Base-by-base conservation (phyloP, 2,113 vertebrate genomes). In the Lophura nycthemera region DNA sequence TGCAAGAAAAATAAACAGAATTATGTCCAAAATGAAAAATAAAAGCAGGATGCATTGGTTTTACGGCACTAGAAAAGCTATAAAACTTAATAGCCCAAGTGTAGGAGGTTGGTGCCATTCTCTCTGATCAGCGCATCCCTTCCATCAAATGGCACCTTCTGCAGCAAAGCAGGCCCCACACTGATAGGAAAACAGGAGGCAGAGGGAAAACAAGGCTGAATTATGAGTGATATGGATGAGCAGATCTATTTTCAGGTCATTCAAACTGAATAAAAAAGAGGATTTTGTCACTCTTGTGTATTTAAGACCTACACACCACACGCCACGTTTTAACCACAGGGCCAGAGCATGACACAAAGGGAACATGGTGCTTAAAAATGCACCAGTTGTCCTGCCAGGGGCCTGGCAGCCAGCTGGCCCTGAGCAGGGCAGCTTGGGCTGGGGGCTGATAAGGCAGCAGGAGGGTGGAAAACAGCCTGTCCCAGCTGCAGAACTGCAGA, bases 1-100 rank as follows among this genome's bases (percentile, higher is more conserved):
- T 89, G 63, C 71, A 91, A 96, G 90, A 88, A 95, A 97, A 96
- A 89, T 87, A 96, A 97, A 86, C 89, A 91, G 13, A 95, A 56
- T 65, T 2, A 85, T 66, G 34, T 90, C 84, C 79, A 94, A 80
- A 83, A 88, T 47, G 71, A 94, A 97, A 97, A 97, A 96, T 83
- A 96, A 96, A 85, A 74, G 52, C 72, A 80, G 69, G n/a, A 67
- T 13, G 21, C 85, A 77, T 76, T 94, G 59, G 48, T 76, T 95
- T 96, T 89, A 83, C 70, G 91, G 61, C 59, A 69, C 47, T 73
- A 65, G 75, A 69, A 83, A 89, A 72, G 40, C 69, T 50, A 66
- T 89, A 92, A 94, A 93, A 95, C 25, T 72, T 82, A 78, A 57
- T 64, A 63, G 17, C 79, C 65, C 11, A 25, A 86, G 81, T 72